Base-by-base conservation (phyloP, 2,888 invertebrate species). In the Euplagia quadripunctaria region DNA sequence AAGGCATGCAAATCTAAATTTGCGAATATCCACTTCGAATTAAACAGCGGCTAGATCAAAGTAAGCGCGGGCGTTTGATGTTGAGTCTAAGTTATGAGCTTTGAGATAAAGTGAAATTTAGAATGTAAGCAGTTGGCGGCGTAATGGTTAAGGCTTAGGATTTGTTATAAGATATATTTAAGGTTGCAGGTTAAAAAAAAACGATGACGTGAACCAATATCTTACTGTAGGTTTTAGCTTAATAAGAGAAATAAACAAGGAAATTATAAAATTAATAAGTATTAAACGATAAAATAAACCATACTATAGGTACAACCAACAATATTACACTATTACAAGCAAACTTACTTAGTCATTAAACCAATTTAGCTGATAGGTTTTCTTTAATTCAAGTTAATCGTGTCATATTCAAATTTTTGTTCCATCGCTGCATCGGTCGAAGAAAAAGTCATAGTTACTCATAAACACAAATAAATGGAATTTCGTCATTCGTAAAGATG, bases 21-120 rank as follows among this genome's bases (percentile, higher is more conserved):
- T 77, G 86, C 85, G 78, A 78, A 78, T 79, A 85, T 79, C 79
- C 87, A 85, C 83, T 84, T 81, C 83, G 79, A 86, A 84, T 86
- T 84, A 87, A 87, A 84, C 82, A 79, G 82, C 85, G 85, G 84
- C 69, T 74, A 82, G 83, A 89, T 88, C 85, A 88, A 88, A 87
- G 86, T 71, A 70, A 72, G 74, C 81, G 80, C 76, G 41, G 42
- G 67, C 71, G 71, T 81, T 79, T 82, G 79, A 78, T 72, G 82
- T 73, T 72, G 78, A 81, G 79, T 66, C 17, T 72, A 80, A 79
- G 77, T 71, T 43, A 52, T 31, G 58, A 79, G 72, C 73, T 46
- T 42, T 42, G 41, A 16, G 41, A 16, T 14, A 31, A 16, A 5
- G 16, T 64, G 20, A 49, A n/a, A 42, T 55, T 20, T 55, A 55